Base-by-base conservation (phyloP, 2,888 invertebrate genomes). In the Tenthredo distinguenda region DNA sequence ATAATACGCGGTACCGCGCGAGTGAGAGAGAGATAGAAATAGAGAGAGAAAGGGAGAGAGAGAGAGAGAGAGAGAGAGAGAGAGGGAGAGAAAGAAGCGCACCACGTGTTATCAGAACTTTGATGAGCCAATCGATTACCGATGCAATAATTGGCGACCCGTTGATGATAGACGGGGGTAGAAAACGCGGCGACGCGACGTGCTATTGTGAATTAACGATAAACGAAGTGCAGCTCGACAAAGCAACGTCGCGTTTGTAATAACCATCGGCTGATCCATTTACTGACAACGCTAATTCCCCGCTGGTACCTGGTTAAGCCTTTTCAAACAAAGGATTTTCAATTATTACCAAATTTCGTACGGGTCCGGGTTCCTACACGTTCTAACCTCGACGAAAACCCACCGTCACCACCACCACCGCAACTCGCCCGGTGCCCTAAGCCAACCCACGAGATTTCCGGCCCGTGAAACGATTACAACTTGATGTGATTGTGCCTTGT, bases 81-180 rank as follows among this genome's bases (percentile, higher is more conserved):
- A 87, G 88, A 82, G 87, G 87, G 86, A 87, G 86, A 82, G 71
- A 84, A 87, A 88, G 88, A 90, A 89, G 89, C 89, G 89, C 88
- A 89, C 86, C 88, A 87, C 88, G 90, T 88, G 89, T 90, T 91
- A 90, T 90, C 90, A 91, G 91, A 91, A 91, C 90, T 90, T 89
- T 89, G 88, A 90, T 90, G 89, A 91, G 91, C 89, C 89, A 90
- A 90, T 91, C 90, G 90, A 90, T 91, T 90, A 90, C 88, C 89
- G 88, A 87, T 87, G 89, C 87, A 89, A 91, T 91, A 90, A 91
- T 91, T 91, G 90, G 89, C 88, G 88, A 86, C 86, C 86, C 85
- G 84, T 79, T 87, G 87, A 88, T 47, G 86, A 86, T 74, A 84
- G 31, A 62, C 68, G 85, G 43, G 76, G 77, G 43, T 26, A 37